phyloP scores from a whole-genome alignment of 2,888 invertebrate genomes.

The Malthinus seriepunctatus region DNA sequence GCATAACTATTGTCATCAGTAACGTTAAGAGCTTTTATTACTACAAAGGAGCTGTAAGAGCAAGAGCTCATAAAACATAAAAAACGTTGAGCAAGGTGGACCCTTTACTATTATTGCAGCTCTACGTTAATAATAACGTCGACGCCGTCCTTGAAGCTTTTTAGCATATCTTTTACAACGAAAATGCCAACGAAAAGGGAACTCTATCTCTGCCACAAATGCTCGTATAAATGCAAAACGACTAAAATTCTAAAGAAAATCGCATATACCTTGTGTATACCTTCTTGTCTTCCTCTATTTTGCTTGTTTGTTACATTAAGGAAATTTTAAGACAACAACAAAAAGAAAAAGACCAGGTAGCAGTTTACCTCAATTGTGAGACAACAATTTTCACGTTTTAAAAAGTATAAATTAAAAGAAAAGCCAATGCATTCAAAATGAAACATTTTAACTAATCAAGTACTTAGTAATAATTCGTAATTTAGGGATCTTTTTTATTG shows the following conservation, averaged over 20 bases:
- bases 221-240: slow-evolving; percentile 29
- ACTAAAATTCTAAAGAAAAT: slow-evolving; percentile 13
- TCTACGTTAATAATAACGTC: slow-evolving; percentile 29
- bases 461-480: too few species aligned
- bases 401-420: too few species aligned
- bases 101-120: slow-evolving; percentile 24
- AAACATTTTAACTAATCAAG: too few species aligned
- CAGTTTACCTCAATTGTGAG: too few species aligned
- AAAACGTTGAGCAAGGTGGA: slow-evolving; percentile 27
- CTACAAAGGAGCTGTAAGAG: slow-evolving; percentile 25
- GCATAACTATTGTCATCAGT: slow-evolving; percentile 30
- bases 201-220: slow-evolving; percentile 21
- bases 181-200: slow-evolving; percentile 20
- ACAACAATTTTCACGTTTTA: too few species aligned
- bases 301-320: slow-evolving; percentile 14
- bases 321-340: neutral
- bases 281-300: slow-evolving; percentile 20
- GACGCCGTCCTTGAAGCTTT: slow-evolving; percentile 25
- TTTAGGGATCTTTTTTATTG: too few species aligned
- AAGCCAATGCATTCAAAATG: too few species aligned
- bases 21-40: slow-evolving; percentile 23
- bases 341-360: too few species aligned
- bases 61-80: slow-evolving; percentile 28
- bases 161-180: slow-evolving; percentile 24
- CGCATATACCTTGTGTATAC: too few species aligned